A percentile compares a stretch with the other conserved stretches of the same genome.
Conservation (phyloP, 92 coral and sea anemone species). For the Porites evermanni region DNA sequence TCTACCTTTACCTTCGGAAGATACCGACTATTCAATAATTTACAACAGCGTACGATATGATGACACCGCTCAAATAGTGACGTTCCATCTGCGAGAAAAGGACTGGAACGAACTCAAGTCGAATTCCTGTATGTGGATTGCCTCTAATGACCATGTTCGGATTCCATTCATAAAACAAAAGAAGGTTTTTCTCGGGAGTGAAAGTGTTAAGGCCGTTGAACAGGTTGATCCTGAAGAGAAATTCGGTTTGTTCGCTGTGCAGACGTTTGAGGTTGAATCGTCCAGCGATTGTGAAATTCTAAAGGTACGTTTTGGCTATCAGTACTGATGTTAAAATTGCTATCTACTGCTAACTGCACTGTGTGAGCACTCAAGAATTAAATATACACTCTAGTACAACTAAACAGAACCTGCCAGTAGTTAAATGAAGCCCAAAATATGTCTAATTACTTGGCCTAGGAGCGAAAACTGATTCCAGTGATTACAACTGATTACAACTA, state of each 20-base stretch:
- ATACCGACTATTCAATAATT: conserved; percentile 8
- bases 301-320: conserved; percentile 20
- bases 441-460: too few species aligned
- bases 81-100: conserved; percentile 54
- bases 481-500: too few species aligned
- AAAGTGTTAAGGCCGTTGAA: not conserved
- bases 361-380: too few species aligned
- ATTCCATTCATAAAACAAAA: conserved; percentile 6
- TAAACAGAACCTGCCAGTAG: too few species aligned
- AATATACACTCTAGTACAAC: too few species aligned
- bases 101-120: conserved; percentile 52
- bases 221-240: conserved; percentile 50
- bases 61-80: conserved; percentile 18
- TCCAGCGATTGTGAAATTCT: conserved; percentile 9
- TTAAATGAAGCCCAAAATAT: too few species aligned
- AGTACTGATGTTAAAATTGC: not conserved
- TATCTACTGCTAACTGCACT: too few species aligned
- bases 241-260: conserved; percentile 54
- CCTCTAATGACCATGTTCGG: not conserved
- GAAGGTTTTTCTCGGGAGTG: conserved; percentile 19
- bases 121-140: conserved; percentile 23
- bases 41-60: conserved; percentile 64
- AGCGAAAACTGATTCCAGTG: too few species aligned
- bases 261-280: conserved; percentile 26
- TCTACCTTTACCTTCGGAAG: not conserved